These are phyloP conservation scores for Mamestra configurata DNA, from an alignment of 1,140 invertebrate species.

Conservation along the genomic window DNA sequence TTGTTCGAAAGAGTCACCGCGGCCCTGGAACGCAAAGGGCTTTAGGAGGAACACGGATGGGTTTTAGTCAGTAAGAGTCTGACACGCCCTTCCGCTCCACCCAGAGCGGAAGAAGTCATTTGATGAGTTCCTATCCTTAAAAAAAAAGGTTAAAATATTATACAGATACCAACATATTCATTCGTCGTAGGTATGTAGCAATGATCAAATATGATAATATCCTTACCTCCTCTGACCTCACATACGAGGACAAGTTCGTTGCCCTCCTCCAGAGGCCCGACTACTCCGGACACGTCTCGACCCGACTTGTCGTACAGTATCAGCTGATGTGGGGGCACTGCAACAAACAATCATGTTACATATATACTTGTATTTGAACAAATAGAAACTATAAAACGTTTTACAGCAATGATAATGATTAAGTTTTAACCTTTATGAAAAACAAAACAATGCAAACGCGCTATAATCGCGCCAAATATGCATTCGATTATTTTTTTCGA, in stretches of 20 bases:
- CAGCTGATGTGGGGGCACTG: constrained; percentile 95
- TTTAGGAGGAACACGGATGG: too few species aligned
- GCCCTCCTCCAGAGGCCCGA: constrained; percentile 95
- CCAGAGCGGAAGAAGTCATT: too few species aligned
- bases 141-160: too few species aligned
- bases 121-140: too few species aligned
- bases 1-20: too few species aligned
- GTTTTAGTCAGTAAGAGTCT: too few species aligned
- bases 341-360: constrained; percentile 71
- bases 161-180: too few species aligned
- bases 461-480: neutral
- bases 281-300: constrained; percentile 91
- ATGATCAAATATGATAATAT: neutral
- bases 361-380: neutral
- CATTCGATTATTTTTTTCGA: neutral
- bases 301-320: constrained; percentile 95
- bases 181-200: neutral
- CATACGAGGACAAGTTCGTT: constrained; percentile 94
- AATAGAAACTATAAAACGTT: neutral
- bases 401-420: too few species aligned
- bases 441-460: neutral
- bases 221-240: constrained; percentile 96
- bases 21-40: too few species aligned
- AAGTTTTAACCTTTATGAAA: neutral
- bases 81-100: too few species aligned